phyloP scores from a whole-genome alignment of 2,113 vertebrate genomes.

The Actinemys pallida region DNA sequence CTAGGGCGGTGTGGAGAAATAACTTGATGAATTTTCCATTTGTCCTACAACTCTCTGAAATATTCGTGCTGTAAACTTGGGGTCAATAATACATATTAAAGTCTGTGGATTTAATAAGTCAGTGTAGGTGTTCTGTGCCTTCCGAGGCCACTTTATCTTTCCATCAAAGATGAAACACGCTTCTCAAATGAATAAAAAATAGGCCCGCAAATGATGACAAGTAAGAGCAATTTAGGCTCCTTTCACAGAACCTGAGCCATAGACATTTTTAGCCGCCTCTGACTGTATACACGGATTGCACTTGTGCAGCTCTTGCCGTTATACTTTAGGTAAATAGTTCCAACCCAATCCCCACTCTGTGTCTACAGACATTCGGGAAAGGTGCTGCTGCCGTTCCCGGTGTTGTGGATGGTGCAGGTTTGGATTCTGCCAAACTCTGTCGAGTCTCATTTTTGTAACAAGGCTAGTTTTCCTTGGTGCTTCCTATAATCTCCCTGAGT shows the following conservation, averaged over 20 bases:
- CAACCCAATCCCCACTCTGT: background rate
- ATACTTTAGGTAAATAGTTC: constrained; percentile 69
- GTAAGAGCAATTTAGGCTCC: constrained; percentile 62
- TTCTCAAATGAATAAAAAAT: constrained; percentile 77
- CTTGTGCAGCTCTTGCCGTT: constrained; percentile 18
- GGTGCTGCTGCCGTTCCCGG: constrained; percentile 62
- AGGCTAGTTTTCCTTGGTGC: constrained; percentile 80
- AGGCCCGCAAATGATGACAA: constrained; percentile 76
- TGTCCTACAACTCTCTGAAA: constrained; percentile 18
- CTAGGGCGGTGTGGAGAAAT: constrained; percentile 15
- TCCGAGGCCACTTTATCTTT: constrained; percentile 69
- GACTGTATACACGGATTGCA: constrained; percentile 48
- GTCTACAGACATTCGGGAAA: constrained; percentile 51
- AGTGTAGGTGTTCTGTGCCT: constrained; percentile 67
- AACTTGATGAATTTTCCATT: constrained; percentile 58
- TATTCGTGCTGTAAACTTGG: constrained; percentile 14
- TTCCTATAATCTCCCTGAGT: constrained; percentile 87
- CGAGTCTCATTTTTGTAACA: constrained; percentile 83
- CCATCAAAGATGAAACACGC: constrained; percentile 60
- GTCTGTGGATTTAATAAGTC: constrained; percentile 67
- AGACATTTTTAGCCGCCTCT: constrained; percentile 57
- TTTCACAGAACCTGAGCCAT: constrained; percentile 58
- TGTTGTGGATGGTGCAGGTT: constrained; percentile 42
- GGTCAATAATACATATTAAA: constrained; percentile 73
- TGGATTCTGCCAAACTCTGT: constrained; percentile 81